A percentile compares a stretch with the other conserved stretches of the same genome.
These are phyloP conservation scores for Drosophila quinaria DNA, from an alignment of 2,888 invertebrate genomes.

Conservation along the genomic window DNA sequence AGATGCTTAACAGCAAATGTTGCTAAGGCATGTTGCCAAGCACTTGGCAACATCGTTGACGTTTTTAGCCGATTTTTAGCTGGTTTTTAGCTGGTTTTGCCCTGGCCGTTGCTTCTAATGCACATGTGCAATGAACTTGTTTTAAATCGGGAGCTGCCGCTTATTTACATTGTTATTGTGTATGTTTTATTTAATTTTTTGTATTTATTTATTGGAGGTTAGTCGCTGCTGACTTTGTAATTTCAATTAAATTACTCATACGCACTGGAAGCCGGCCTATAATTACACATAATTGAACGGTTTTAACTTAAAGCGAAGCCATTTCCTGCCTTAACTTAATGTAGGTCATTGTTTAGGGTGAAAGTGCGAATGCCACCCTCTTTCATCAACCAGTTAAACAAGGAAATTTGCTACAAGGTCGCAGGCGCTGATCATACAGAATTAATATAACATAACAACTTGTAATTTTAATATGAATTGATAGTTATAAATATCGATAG, in stretches of 20 bases:
- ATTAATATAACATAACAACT: slow-evolving; percentile 11
- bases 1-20: slow-evolving; percentile 23
- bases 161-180: slow-evolving; percentile 14
- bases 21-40: slow-evolving; percentile 51
- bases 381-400: slow-evolving; percentile 22
- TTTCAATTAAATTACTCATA: slow-evolving; percentile 75
- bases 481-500: background rate
- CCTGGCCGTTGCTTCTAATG: slow-evolving; percentile 31
- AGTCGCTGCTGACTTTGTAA: slow-evolving; percentile 63
- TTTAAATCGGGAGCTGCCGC: slow-evolving; percentile 55
- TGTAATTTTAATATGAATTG: background rate
- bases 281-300: slow-evolving; percentile 23
- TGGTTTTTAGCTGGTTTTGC: slow-evolving; percentile 17
- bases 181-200: slow-evolving; percentile 24
- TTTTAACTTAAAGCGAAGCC: slow-evolving; percentile 23
- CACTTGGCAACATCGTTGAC: slow-evolving; percentile 30
- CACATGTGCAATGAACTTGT: slow-evolving; percentile 77
- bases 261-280: slow-evolving; percentile 45
- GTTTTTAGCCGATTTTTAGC: slow-evolving; percentile 24
- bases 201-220: slow-evolving; percentile 59
- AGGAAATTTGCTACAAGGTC: slow-evolving; percentile 58
- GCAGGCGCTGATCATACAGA: slow-evolving; percentile 20
- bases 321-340: slow-evolving; percentile 59
- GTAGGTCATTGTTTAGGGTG: slow-evolving; percentile 70
- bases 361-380: slow-evolving; percentile 56